A percentile compares a stretch with the other conserved stretches of the same genome.
Evolutionary conservation across 2,888 invertebrate species (phyloP).

Genomic region (Caenorhabditis panamensis): DNA sequence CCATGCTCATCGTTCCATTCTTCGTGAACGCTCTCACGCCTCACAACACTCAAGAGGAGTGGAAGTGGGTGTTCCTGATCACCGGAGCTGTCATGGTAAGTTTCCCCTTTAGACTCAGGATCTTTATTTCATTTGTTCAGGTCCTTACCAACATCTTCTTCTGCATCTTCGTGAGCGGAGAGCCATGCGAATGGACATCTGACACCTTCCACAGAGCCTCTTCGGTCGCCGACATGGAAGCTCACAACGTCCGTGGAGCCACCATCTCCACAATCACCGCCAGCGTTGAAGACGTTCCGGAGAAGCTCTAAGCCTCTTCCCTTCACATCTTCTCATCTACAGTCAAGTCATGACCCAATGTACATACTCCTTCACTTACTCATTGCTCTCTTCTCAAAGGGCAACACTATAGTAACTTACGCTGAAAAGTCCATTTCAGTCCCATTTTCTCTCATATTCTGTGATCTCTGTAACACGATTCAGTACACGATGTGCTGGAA

Average conservation of each 20-base stretch:
- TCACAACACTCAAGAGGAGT: constrained; percentile 76
- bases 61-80: constrained; percentile 74
- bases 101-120: too few species aligned
- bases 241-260: constrained; percentile 30
- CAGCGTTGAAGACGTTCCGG: constrained; percentile 37
- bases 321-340: too few species aligned
- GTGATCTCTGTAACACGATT: background rate
- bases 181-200: constrained; percentile 75
- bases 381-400: constrained; percentile 39
- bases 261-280: constrained; percentile 38
- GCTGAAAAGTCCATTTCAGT: constrained; percentile 55
- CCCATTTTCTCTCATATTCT: background rate
- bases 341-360: too few species aligned
- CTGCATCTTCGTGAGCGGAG: constrained; percentile 72
- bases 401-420: constrained; percentile 43
- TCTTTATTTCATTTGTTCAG: constrained; percentile 46
- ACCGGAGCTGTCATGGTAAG: constrained; percentile 71
- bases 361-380: constrained; percentile 23
- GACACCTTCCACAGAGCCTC: constrained; percentile 59
- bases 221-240: constrained; percentile 57
- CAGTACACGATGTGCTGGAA: background rate
- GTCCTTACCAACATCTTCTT: constrained; percentile 73
- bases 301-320: constrained; percentile 37
- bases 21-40: constrained; percentile 73
- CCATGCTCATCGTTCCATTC: constrained; percentile 77